Evolutionary conservation across 2,797 vertebrate genomes (phyloP), one percentile per base, ranked within the genome.

Genomic region (Microctenopoma steveboyesi): DNA sequence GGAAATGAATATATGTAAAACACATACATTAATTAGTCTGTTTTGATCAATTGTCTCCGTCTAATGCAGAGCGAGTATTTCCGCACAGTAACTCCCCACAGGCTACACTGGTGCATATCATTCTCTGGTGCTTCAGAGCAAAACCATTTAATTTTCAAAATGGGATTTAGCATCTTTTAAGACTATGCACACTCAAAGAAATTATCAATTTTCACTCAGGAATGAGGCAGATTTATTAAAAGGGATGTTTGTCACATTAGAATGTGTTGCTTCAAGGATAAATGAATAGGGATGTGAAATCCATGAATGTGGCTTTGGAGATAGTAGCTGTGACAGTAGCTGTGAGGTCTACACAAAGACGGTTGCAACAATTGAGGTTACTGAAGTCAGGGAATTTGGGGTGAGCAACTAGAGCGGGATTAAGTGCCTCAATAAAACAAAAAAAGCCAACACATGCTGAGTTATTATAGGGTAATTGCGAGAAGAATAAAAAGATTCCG

Each of bases 1-100:
- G 81, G 86, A 92, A 93, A 93, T 90, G 79, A 94, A 94, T 92
- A 89, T 91, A 94, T 93, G 92, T 92, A 93, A 93, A 93, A 91
- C 90, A 89, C 87, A 91, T 88, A 89, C 90, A 91, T 90, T 90
- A 93, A 94, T 94, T 92, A 92, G 88, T 86, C 86, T 88, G 88
- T 93, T 93, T 92, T 91, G 91, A 94, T 93, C 88, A 92, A 90
- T 92, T 92, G 91, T 94, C 92, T 92, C 85, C 52, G 91, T 90
- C 86, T 89, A 83, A 90, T 79, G 78, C 72, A 48, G 75, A 86
- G 60, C 22, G 82, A 78, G 82, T 72, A 74, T 88, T 93, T 92
- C 88, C 78, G 75, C 78, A 45, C 83, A 55, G 52, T 59, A 72
- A 75, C 82, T 91, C 85, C 89, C 86, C 71, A 81, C 80, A 82